Conservation (phyloP, 30 jellyfish, hydroid and myxozoan genomes). For the Aurelia aurita complex sp. Pacific region DNA sequence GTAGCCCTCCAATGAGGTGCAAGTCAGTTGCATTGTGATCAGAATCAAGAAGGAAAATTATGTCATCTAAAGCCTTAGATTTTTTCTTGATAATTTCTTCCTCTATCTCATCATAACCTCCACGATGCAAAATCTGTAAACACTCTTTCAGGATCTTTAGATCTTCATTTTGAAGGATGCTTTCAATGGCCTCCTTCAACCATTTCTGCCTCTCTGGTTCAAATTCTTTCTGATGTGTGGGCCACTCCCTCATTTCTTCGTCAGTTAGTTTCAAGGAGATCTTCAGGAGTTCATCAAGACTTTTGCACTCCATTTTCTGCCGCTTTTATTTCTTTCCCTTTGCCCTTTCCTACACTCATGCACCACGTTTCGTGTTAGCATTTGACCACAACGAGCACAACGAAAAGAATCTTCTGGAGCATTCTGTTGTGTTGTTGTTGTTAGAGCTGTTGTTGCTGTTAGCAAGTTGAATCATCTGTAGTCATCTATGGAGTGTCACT, state of each 20-base stretch:
- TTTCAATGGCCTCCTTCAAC: conserved; percentile 69
- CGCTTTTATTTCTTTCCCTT: too few species aligned
- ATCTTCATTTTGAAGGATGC: conserved; percentile 64
- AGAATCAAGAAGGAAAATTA: conserved; percentile 53
- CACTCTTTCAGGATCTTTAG: conserved; percentile 41
- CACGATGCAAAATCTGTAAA: conserved; percentile 22
- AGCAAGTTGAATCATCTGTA: too few species aligned
- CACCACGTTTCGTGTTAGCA: too few species aligned
- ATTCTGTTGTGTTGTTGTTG: too few species aligned
- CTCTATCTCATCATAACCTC: conserved; percentile 13
- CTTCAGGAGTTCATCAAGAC: conserved; percentile 40
- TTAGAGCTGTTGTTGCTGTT: too few species aligned
- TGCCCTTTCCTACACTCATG: too few species aligned
- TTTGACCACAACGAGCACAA: too few species aligned
- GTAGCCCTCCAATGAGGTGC: conserved; percentile 71
- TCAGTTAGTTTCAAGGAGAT: conserved; percentile 71
- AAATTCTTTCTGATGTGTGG: conserved; percentile 17
- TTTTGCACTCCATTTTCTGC: too few species aligned
- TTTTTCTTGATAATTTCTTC: conserved; percentile 30
- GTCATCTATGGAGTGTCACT: too few species aligned
- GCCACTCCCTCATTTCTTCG: conserved; percentile 69
- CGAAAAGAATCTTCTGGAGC: too few species aligned
- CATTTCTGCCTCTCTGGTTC: conserved; percentile 79
- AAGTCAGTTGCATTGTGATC: conserved; percentile 76
- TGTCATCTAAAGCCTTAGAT: conserved; percentile 56